A percentile compares a stretch with the other conserved stretches of the same genome.
phyloP scores from a whole-genome alignment of 2,113 vertebrate genomes.

The Symphodus melops region DNA sequence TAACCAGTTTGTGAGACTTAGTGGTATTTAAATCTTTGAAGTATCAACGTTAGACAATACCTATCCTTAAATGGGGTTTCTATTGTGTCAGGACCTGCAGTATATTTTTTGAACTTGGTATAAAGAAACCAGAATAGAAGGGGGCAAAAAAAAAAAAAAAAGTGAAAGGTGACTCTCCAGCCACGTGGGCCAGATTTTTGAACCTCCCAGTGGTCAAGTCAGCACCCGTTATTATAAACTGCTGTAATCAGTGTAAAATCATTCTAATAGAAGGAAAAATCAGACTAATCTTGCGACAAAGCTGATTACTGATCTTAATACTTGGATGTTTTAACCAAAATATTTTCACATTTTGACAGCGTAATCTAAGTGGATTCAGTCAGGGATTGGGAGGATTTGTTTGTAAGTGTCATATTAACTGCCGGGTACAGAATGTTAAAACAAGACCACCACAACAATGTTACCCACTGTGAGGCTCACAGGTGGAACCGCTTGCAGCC shows the following conservation, averaged over 20 bases:
- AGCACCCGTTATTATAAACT: no score
- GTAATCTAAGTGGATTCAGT: background rate
- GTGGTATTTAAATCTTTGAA: no score
- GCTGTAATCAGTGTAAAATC: background rate
- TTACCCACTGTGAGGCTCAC: slow-evolving; percentile 25
- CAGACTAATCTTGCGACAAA: background rate
- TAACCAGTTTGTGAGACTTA: no score
- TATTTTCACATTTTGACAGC: slow-evolving; percentile 5
- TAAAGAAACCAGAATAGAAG: no score
- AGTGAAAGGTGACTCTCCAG: no score
- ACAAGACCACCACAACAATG: background rate
- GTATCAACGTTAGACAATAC: no score
- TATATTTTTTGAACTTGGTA: no score
- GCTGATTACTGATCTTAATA: background rate
- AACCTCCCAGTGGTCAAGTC: no score
- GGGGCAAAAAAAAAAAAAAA: no score
- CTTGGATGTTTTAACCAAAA: background rate
- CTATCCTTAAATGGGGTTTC: no score
- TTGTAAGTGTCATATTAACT: background rate
- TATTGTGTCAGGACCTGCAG: no score
- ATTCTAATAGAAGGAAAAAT: background rate
- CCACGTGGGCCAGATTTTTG: no score
- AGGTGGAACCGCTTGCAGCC: slow-evolving; percentile 10
- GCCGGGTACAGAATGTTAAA: slow-evolving; percentile 11
- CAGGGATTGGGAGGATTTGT: background rate